These are phyloP conservation scores for Spialia ferax DNA, from an alignment of 2,888 invertebrate genomes.

Conservation along the genomic window DNA sequence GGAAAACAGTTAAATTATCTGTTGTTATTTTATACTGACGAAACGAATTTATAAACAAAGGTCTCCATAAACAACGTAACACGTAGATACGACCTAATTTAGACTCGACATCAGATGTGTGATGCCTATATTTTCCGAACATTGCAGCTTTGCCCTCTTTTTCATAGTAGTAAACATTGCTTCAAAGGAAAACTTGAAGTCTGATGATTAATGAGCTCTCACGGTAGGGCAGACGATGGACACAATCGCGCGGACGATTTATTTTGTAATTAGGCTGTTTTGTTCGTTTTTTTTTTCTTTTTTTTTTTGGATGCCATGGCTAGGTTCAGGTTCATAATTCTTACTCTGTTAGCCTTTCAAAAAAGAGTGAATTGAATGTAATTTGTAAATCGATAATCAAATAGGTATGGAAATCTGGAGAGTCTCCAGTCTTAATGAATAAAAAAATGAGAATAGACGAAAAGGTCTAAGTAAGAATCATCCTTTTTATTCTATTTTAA, in stretches of 20 bases:
- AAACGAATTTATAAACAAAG: not conserved
- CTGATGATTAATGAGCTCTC: not conserved
- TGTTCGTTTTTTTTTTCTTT: too few relatives aligned
- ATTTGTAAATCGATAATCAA: too few relatives aligned
- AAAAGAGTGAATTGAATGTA: too few relatives aligned
- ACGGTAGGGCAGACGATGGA: not conserved
- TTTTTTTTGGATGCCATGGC: too few relatives aligned
- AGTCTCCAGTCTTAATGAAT: too few relatives aligned
- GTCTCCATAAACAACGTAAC: not conserved
- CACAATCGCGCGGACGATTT: not conserved
- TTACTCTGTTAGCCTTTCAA: too few relatives aligned
- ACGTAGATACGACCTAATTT: not conserved
- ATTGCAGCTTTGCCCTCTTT: slow-evolving; percentile 4
- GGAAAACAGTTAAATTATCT: not conserved
- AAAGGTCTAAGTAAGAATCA: too few relatives aligned
- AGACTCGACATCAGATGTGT: slow-evolving; percentile 1
- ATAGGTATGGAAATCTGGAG: too few relatives aligned
- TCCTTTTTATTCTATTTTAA: too few relatives aligned
- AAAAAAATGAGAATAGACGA: too few relatives aligned
- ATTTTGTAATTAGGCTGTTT: not conserved
- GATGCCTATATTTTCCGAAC: not conserved
- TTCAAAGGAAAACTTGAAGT: not conserved
- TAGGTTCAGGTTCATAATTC: too few relatives aligned
- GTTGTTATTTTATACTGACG: not conserved
- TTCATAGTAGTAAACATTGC: not conserved